Base-by-base conservation (phyloP, 2,888 invertebrate genomes). In the Drosophila subquinaria region DNA sequence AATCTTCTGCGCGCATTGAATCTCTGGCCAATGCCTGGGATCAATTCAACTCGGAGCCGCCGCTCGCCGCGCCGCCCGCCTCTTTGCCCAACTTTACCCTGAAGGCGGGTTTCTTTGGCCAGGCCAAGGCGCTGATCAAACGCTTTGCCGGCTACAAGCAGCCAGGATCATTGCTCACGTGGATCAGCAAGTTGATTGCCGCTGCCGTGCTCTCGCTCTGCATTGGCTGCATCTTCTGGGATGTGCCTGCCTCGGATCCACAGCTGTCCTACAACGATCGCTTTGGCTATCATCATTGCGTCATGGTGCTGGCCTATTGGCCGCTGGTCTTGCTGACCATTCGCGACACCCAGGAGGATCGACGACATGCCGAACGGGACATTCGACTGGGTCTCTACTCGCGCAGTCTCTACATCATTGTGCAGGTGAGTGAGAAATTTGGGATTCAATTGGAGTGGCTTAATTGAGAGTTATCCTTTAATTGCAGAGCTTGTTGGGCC, bases 1-100 rank as follows among this genome's bases (percentile, higher is more conserved):
- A 98, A 93, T 98, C 98, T 0, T 97, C 97, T 9, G 97, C 98
- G 70, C 95, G 98, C 81, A 98, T 98, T 80, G 97, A 98, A 88
- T 97, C 97, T 71, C 93, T 98, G 43, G 97, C 97, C 3, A 97
- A 97, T 79, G 95, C 97, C 62, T 93, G 93, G 93, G 93, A 93
- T 76, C 93, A 93, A 82, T 91, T 93, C 20, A 93, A 93, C 48
- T 91, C 69, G 89, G 95, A 85, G 93, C 94, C 79, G 90, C 94
- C 76, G 38, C 80, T 92, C 20, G 93, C 92, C 2, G 97, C 97
- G 1, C 96, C 97, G 42, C 97, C 97, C 0, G 95, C 96, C 6
- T 94, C 96, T 2, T 93, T 97, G 47, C 95, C 96, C 0, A 94
- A 96, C 61, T 94, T 95, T 43, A 94, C 95, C 17, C 93, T 94